A percentile compares a stretch with the other conserved stretches of the same genome.
phyloP scores from a whole-genome alignment of 2,113 vertebrate genomes.

The Glaucidium brasilianum region DNA sequence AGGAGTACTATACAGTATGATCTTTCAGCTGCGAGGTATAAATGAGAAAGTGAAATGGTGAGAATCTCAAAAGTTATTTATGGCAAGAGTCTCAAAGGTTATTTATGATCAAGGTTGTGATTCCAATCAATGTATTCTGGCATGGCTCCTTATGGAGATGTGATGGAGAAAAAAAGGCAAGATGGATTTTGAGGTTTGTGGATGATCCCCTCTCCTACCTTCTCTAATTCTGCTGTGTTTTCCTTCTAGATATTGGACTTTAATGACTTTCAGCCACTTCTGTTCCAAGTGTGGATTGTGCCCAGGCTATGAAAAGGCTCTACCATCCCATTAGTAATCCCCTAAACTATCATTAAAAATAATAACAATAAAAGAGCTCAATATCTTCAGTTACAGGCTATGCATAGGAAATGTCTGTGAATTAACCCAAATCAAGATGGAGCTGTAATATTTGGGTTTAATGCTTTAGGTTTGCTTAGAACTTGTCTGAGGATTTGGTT shows the following conservation, averaged over 20 bases:
- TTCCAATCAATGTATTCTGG: neutral
- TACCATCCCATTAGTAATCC: neutral
- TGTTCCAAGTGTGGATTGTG: neutral
- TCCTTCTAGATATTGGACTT: neutral
- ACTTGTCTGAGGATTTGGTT: neutral
- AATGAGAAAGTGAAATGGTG: constrained; percentile 1
- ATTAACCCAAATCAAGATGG: neutral
- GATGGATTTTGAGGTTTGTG: neutral
- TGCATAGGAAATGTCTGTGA: neutral
- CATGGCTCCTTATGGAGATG: neutral
- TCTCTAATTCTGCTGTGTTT: neutral
- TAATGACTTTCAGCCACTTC: neutral
- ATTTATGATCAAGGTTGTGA: neutral
- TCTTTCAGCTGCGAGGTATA: neutral
- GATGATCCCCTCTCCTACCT: neutral
- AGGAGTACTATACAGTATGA: neutral
- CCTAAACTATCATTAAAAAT: neutral
- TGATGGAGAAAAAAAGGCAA: neutral
- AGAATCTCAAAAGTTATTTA: neutral
- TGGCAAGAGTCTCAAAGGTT: neutral
- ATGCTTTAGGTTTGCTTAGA: neutral
- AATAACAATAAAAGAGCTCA: neutral
- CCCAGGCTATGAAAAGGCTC: neutral
- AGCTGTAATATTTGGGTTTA: neutral
- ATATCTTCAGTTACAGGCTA: neutral